Evolutionary conservation across 2,888 invertebrate species (phyloP).

Genomic region (Hypena proboscidalis): DNA sequence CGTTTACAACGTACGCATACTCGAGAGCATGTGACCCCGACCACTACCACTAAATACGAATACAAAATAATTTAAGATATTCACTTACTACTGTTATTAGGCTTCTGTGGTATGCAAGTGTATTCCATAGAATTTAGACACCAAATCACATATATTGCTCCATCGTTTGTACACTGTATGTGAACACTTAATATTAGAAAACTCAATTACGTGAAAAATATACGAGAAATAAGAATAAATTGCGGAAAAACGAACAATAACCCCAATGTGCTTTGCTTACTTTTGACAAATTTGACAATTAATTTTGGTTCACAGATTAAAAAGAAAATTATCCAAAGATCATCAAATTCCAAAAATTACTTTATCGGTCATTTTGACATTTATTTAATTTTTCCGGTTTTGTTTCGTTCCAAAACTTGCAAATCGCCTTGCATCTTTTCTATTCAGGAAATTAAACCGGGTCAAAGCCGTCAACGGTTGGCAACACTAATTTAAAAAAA

Average conservation of each 20-base stretch:
- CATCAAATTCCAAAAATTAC: constrained; percentile 8
- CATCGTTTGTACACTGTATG: constrained; percentile 49
- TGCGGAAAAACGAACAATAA: constrained; percentile 52
- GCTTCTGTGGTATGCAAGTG: constrained; percentile 60
- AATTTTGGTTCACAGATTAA: constrained; percentile 15
- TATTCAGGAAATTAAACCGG: no score
- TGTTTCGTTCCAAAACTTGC: no score
- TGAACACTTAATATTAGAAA: constrained; percentile 38
- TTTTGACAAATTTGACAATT: constrained; percentile 63
- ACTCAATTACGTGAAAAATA: constrained; percentile 37
- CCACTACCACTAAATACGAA: constrained; percentile 52
- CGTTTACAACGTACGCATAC: constrained; percentile 57
- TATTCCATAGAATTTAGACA: constrained; percentile 72
- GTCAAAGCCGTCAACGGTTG: constrained; percentile 2
- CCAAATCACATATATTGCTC: constrained; percentile 59
- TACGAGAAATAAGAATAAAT: constrained; percentile 36
- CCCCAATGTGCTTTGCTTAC: constrained; percentile 56
- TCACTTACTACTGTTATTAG: constrained; percentile 72
- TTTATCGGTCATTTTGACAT: constrained; percentile 2
- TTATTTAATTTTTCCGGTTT: not conserved
- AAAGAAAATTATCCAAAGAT: constrained; percentile 9
- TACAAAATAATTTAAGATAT: constrained; percentile 53
- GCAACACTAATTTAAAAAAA: constrained; percentile 46
- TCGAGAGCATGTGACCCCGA: constrained; percentile 59
- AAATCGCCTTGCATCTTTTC: not conserved